A percentile compares a stretch with the other conserved stretches of the same genome.
These are phyloP conservation scores for Noctua janthe DNA, from an alignment of 2,888 invertebrate species.

Conservation along the genomic window DNA sequence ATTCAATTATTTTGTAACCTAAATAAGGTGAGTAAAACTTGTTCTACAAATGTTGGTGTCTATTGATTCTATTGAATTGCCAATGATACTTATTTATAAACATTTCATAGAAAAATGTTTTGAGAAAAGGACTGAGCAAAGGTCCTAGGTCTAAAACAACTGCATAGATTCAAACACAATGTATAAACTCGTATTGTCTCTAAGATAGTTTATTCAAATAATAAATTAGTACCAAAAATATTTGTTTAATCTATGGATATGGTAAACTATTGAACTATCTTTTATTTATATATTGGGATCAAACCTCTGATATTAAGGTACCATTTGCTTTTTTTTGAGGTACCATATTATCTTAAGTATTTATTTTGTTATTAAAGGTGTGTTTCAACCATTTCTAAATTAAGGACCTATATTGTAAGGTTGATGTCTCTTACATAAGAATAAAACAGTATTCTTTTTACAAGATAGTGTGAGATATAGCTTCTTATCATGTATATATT, in stretches of 20 bases:
- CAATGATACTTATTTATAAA: neutral
- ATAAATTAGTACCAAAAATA: neutral
- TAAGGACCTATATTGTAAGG: slow-evolving; percentile 24
- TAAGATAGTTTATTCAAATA: neutral
- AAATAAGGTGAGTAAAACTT: neutral
- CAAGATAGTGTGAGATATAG: slow-evolving; percentile 49
- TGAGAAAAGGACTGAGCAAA: neutral
- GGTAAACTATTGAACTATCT: neutral
- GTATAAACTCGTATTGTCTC: neutral
- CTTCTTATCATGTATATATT: slow-evolving; percentile 57
- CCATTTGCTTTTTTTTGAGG: slow-evolving; percentile 16
- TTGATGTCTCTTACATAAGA: slow-evolving; percentile 55
- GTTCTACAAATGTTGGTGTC: neutral
- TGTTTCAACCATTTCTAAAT: slow-evolving; percentile 14
- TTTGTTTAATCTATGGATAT: neutral
- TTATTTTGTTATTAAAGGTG: neutral
- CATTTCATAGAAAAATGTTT: slow-evolving; percentile 2
- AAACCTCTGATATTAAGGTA: slow-evolving; percentile 7
- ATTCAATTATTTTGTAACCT: neutral
- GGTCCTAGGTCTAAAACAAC: neutral
- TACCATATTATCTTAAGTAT: neutral
- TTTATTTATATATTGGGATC: neutral
- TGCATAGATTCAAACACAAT: neutral
- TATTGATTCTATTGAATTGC: neutral
- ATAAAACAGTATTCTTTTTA: slow-evolving; percentile 39